Base-by-base conservation (phyloP, 2,888 invertebrate species). In the Phengaris arion region DNA sequence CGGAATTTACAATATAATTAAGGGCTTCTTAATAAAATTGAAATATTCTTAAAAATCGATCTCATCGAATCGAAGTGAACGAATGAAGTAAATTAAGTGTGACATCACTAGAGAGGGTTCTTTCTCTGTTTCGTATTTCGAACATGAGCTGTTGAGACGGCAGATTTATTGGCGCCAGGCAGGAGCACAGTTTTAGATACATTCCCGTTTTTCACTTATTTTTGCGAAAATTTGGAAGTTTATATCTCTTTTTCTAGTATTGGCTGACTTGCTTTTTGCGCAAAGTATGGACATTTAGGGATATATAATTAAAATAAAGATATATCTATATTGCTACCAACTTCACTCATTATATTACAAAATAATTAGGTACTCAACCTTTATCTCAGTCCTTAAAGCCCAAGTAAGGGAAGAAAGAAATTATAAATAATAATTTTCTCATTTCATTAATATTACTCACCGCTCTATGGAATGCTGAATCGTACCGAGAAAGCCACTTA, bases 161-260 rank as follows among this genome's bases (percentile, higher is more conserved):
- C 88, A 92, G 92, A 92, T 92, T 92, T 92, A 92, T 92, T 85
- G 86, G 85, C 87, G 86, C 89, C 86, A 88, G 87, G 87, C 87
- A 89, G 88, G 89, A 90, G 72, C 72, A 35, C 45, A 35, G 22
- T 54, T 52, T 35, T 52, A 52, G 52, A 72, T 72, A 72, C 52
- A 72, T 54, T 13, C 22, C 48, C 48, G 10, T 70, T 52, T 51
- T 52, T 52, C 52, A 52, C 72, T 54, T 72, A 54, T 72, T 72
- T 64, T 72, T 54, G 52, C 35, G 52, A 72, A 72, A 54, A 52
- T 35, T 22, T 4, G 2, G 4, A 52, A 12, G n/a, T 35, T 52
- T 72, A 2, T 22, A 7, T 35, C 22, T 54, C 6, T 22, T 2
- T 72, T 7, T n/a, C 52, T 13, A 12, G 48, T 69, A 69, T 15